Evolutionary conservation across 2,113 vertebrate species (phyloP), one percentile per base, ranked within the genome.

Genomic region (Verasper variegatus): DNA sequence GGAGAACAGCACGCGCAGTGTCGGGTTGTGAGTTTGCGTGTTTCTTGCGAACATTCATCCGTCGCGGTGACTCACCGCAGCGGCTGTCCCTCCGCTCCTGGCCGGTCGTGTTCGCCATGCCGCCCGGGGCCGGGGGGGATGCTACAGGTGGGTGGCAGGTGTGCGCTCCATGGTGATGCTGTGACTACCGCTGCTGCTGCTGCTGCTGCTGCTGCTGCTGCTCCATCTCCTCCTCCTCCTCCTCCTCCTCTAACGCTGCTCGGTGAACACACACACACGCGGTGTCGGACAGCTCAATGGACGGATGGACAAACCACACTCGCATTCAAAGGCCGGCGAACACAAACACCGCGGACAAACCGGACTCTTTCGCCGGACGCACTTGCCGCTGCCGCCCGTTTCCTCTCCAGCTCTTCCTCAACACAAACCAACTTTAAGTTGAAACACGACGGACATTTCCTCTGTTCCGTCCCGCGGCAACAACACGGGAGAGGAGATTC

Each of bases 131-230:
- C 47, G 15, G 8, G 74, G 23, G 10, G 14, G 87, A 72, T 62
- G 90, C 91, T 93, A 94, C 92, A 93, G 92, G 91, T 92, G 87
- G 80, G 75, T 37, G 79, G 76, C 87, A 78, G 81, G 83, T 74
- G 18, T 47, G 68, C 61, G 60, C 82, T 91, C 89, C 93, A 92
- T 81, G 90, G 17, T 71, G 86, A 73, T 72, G 84, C 74, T 78
- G 86, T 10, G 40, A 74, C 77, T 76, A 64, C 70, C 45, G 52
- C 61, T 42, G 73, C 27, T 42, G 37, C 37, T 40, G 10, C 37
- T 12, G 10, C 69, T 45, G 47, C 31, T 31, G 5, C 31, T n/a
- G n/a, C n/a, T n/a, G n/a, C n/a, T n/a, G n/a, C 63, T 37, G 71
- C 27, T 35, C 63, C 83, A 55, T 75, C 87, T 42, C 66, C 80